These are phyloP conservation scores for Laodelphax striatellus DNA, from an alignment of 1,140 invertebrate genomes.

Conservation along the genomic window DNA sequence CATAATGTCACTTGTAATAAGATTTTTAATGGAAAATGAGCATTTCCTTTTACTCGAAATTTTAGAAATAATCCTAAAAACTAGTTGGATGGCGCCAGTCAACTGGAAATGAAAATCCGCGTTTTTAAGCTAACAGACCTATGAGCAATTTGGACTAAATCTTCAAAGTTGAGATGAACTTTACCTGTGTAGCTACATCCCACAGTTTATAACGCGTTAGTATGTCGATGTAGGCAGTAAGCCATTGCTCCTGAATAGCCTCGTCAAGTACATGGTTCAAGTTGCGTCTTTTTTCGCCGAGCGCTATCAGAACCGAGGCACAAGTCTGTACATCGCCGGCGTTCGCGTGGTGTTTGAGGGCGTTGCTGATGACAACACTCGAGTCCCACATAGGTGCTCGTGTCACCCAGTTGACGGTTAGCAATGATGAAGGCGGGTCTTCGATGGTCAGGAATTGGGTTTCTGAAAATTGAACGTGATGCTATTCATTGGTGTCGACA, in stretches of 20 bases:
- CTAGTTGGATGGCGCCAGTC: too few relatives aligned
- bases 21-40: too few relatives aligned
- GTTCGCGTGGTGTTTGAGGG: conserved; percentile 63
- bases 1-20: too few relatives aligned
- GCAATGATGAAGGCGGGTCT: conserved; percentile 40
- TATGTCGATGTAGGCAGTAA: conserved; percentile 77
- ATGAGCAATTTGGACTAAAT: too few relatives aligned
- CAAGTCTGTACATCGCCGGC: conserved; percentile 79
- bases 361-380: conserved; percentile 54
- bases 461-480: conserved; percentile 4
- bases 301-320: conserved; percentile 56
- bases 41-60: too few relatives aligned
- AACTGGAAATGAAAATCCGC: too few relatives aligned
- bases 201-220: conserved; percentile 68
- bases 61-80: too few relatives aligned
- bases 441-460: conserved; percentile 32
- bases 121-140: too few relatives aligned
- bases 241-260: conserved; percentile 73
- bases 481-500: too few relatives aligned
- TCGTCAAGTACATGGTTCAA: conserved; percentile 57
- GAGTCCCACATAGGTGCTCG: conserved; percentile 52
- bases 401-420: conserved; percentile 44
- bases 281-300: conserved; percentile 58
- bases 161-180: conserved; percentile 2
- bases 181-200: conserved; percentile 61